A percentile compares a stretch with the other conserved stretches of the same genome.
Evolutionary conservation across 2,888 invertebrate genomes (phyloP).

Genomic region (Rhodophaea formosa): DNA sequence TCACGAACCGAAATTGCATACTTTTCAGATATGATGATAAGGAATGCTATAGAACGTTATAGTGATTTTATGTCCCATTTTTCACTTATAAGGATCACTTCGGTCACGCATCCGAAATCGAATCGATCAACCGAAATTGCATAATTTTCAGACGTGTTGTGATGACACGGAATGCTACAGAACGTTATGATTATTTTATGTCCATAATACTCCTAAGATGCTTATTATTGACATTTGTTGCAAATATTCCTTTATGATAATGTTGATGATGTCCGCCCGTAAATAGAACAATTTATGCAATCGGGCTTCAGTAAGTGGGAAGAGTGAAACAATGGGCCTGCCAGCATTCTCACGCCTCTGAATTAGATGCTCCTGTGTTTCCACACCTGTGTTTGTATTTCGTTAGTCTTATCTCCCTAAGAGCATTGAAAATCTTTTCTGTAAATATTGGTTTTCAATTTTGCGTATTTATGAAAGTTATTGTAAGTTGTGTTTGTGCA

Average conservation of each 20-base stretch:
- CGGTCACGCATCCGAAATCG: no score
- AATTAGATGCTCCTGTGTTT: constrained; percentile 40
- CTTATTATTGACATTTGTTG: no score
- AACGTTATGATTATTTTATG: no score
- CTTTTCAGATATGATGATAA: constrained; percentile 14
- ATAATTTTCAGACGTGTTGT: no score
- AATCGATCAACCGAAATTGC: constrained; percentile 25
- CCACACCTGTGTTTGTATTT: constrained; percentile 62
- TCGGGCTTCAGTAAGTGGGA: constrained; percentile 49
- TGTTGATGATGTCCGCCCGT: no score
- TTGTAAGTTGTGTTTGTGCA: no score
- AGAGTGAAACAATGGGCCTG: constrained; percentile 43
- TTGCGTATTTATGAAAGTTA: no score
- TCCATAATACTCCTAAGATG: no score
- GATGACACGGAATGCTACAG: no score
- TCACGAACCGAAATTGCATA: constrained; percentile 30
- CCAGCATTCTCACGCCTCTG: constrained; percentile 58
- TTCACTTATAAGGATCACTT: no score
- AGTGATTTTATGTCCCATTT: neutral
- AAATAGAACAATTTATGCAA: constrained; percentile 24
- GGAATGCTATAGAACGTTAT: constrained; percentile 3
- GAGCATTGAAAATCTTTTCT: neutral
- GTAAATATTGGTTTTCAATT: constrained; percentile 6
- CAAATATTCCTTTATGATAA: no score
- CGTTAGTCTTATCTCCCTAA: constrained; percentile 35